Percentiles rank a stretch among this genome's conserved stretches.
Conservation (phyloP, 92 coral and sea anemone species). For the Hydrozoanthus gracilis region DNA sequence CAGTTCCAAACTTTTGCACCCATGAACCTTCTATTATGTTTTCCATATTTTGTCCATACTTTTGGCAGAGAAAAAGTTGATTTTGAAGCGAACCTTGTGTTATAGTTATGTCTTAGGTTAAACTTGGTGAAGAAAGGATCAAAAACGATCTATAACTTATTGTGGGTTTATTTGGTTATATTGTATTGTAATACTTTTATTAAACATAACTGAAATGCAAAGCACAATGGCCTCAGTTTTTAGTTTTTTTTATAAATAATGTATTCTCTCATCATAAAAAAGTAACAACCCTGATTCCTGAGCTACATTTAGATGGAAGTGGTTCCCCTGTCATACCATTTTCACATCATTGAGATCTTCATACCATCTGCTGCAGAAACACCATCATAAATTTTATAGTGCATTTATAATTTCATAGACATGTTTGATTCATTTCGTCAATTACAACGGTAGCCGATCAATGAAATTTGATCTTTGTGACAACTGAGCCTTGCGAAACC, state of each 20-base stretch:
- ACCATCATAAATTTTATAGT: neutral
- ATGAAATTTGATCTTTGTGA: too few relatives aligned
- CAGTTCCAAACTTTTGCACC: too few relatives aligned
- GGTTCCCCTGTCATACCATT: neutral
- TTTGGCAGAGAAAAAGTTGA: too few relatives aligned
- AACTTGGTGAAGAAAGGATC: too few relatives aligned
- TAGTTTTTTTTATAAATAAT: neutral
- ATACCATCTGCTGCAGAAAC: neutral
- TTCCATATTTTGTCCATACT: too few relatives aligned
- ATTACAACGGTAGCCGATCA: neutral
- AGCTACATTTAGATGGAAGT: neutral
- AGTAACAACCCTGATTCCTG: slow-evolving; percentile 4
- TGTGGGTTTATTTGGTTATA: neutral
- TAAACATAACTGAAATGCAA: neutral
- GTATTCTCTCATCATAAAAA: slow-evolving; percentile 1
- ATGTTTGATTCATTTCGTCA: neutral
- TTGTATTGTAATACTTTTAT: neutral
- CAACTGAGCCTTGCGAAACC: too few relatives aligned
- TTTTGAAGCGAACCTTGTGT: too few relatives aligned
- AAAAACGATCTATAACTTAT: too few relatives aligned
- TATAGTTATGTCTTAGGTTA: too few relatives aligned
- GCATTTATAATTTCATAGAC: neutral
- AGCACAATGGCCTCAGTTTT: neutral
- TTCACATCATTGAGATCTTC: slow-evolving; percentile 3
- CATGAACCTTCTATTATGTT: too few relatives aligned